Conservation (phyloP, 2,113 vertebrate species). For the Cromileptes altivelis region DNA sequence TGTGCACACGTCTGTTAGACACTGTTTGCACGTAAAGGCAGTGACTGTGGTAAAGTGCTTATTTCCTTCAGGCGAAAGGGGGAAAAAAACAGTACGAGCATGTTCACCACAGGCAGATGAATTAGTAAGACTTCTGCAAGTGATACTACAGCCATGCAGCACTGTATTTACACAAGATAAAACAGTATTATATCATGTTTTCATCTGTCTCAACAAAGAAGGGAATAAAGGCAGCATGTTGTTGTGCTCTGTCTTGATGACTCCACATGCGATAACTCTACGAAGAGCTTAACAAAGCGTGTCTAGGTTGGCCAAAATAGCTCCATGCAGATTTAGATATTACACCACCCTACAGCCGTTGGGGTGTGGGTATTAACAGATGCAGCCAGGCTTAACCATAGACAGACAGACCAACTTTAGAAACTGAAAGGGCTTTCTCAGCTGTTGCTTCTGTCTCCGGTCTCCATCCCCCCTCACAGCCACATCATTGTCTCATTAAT, state of each 20-base stretch:
- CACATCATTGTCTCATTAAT: conserved; percentile 56
- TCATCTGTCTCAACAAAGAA: neutral
- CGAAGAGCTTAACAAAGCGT: conserved; percentile 27
- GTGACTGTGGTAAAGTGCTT: conserved; percentile 44
- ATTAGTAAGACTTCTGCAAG: conserved; percentile 11
- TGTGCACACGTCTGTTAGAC: conserved; percentile 12
- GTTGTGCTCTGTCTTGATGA: conserved; percentile 5
- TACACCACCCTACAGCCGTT: conserved; percentile 35
- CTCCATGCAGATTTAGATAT: conserved; percentile 53
- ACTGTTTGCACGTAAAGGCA: conserved; percentile 34
- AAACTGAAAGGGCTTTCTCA: conserved; percentile 74
- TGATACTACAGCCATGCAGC: conserved; percentile 6
- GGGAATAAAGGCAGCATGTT: neutral
- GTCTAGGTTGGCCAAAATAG: conserved; percentile 44
- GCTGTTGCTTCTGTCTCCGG: conserved; percentile 68
- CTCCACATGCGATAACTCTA: neutral
- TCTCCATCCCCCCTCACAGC: conserved; percentile 22
- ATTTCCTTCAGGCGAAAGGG: conserved; percentile 33
- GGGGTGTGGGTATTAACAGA: conserved; percentile 68
- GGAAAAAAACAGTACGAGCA: neutral
- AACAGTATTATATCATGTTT: conserved; percentile 6
- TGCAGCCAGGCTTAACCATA: conserved; percentile 55
- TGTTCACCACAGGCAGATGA: neutral
- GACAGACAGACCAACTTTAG: conserved; percentile 58
- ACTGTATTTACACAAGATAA: neutral